Conservation (phyloP, 2,797 vertebrate species). For the Labroides dimidiatus region DNA sequence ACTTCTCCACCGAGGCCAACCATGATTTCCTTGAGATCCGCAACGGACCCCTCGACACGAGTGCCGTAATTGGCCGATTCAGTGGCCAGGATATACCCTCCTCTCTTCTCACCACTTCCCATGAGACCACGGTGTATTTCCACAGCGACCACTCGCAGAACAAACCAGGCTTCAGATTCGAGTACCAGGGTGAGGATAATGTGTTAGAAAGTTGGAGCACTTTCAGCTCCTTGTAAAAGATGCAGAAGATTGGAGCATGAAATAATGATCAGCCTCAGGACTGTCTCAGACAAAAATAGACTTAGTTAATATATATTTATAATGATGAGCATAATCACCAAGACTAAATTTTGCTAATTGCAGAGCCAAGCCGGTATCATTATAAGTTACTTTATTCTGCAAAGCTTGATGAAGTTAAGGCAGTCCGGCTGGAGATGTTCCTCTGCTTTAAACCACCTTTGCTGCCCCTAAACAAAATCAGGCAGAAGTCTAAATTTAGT, state of each 20-base stretch:
- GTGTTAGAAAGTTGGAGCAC: background rate
- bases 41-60: conserved; percentile 95
- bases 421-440: conserved; percentile 15
- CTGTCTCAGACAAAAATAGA: conserved; percentile 33
- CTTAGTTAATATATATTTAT: conserved; percentile 21
- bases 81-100: conserved; percentile 90
- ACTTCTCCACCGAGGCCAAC: conserved; percentile 98
- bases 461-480: conserved; percentile 31
- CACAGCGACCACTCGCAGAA: conserved; percentile 99
- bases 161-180: conserved; percentile 95
- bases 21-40: conserved; percentile 97
- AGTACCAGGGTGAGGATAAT: conserved; percentile 92
- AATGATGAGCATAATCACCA: conserved; percentile 35
- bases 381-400: conserved; percentile 32
- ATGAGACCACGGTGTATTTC: conserved; percentile 95
- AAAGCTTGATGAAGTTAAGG: conserved; percentile 32
- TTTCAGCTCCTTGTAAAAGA: conserved; percentile 1
- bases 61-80: conserved; percentile 92
- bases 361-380: conserved; percentile 13
- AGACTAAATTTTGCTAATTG: conserved; percentile 27
- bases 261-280: conserved; percentile 18
- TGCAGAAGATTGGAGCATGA: conserved; percentile 5
- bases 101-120: conserved; percentile 94
- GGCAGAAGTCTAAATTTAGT: background rate
- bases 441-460: conserved; percentile 7